Evolutionary conservation across 2,113 vertebrate genomes (phyloP).

Genomic region (Lepus europaeus): DNA sequence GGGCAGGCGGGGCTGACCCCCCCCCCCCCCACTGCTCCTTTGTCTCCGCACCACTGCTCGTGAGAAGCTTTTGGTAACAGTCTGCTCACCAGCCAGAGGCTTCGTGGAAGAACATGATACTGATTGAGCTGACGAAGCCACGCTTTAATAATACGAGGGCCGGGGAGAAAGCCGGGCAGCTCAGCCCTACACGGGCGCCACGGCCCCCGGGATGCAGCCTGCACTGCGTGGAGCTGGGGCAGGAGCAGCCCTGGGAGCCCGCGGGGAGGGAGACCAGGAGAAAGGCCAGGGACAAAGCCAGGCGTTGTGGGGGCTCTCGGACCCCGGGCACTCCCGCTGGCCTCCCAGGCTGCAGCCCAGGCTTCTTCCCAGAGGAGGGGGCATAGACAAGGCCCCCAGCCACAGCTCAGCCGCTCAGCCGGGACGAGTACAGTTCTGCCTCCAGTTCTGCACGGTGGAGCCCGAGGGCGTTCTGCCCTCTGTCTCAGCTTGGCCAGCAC

Average conservation of each 20-base stretch:
- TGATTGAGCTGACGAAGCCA: fast-evolving
- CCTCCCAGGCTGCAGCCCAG: not conserved
- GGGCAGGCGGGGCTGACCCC: fast-evolving
- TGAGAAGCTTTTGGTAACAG: not conserved
- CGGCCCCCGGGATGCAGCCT: no score
- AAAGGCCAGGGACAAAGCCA: not conserved
- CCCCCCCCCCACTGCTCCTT: not conserved
- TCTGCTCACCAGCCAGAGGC: not conserved
- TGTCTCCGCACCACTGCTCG: fast-evolving
- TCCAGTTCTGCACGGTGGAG: no score
- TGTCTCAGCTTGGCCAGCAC: no score
- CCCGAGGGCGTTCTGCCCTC: no score
- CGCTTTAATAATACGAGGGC: not conserved
- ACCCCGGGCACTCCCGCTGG: fast-evolving
- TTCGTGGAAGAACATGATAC: not conserved
- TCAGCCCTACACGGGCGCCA: no score
- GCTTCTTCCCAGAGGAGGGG: not conserved
- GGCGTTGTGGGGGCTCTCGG: not conserved
- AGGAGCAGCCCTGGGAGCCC: not conserved
- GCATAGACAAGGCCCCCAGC: fast-evolving
- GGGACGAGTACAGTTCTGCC: no score
- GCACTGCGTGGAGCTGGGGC: no score
- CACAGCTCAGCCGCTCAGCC: no score
- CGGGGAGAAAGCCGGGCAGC: no score
- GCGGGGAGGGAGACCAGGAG: not conserved